Conservation (phyloP, 2,797 vertebrate genomes). For the Arnoldichthys spilopterus region DNA sequence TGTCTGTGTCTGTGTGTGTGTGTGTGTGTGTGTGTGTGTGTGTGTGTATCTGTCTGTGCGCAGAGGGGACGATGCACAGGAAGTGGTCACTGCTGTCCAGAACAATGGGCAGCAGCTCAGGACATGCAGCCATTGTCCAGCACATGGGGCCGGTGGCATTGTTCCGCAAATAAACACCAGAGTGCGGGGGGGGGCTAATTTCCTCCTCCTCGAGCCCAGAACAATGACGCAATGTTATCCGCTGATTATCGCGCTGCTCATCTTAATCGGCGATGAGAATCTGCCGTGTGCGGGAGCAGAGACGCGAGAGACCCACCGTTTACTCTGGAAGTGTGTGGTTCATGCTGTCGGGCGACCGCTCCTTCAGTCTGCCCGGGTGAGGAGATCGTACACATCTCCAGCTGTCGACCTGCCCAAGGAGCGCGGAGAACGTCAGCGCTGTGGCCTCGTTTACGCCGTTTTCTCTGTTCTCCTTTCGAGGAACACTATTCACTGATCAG, state of each 20-base stretch:
- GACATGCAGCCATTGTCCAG: slow-evolving; percentile 27
- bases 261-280: background rate
- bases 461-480: too few species aligned
- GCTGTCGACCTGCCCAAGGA: too few species aligned
- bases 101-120: background rate
- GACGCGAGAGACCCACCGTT: background rate
- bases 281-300: background rate
- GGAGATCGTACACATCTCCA: too few species aligned
- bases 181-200: too few species aligned
- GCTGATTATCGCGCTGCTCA: background rate
- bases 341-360: too few species aligned
- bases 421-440: too few species aligned
- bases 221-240: background rate
- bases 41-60: too few species aligned
- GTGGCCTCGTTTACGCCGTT: too few species aligned
- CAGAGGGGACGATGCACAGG: background rate
- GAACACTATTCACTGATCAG: too few species aligned
- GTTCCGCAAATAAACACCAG: slow-evolving; percentile 28
- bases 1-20: too few species aligned
- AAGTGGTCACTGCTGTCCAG: slow-evolving; percentile 33
- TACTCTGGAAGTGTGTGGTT: too few species aligned
- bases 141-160: slow-evolving; percentile 21
- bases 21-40: background rate
- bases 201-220: background rate
- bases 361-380: too few species aligned